These are phyloP conservation scores for Apantesis nais DNA, from an alignment of 2,888 invertebrate species.

Conservation along the genomic window DNA sequence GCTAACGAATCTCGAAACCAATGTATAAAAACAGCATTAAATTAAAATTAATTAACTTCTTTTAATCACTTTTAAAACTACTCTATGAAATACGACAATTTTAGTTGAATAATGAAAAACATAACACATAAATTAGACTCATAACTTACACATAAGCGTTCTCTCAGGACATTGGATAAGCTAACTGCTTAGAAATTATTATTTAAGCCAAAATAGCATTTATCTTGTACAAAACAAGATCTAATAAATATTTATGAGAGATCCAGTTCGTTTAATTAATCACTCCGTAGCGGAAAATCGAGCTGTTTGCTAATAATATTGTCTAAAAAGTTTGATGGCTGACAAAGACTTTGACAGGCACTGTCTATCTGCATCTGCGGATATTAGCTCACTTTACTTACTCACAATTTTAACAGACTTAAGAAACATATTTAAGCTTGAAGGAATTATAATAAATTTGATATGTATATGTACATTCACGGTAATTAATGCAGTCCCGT, in stretches of 20 bases:
- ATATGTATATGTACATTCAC: not conserved
- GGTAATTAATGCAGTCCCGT: not conserved
- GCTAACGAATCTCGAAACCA: too few species aligned
- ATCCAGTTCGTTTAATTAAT: constrained; percentile 73
- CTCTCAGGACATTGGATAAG: constrained; percentile 5
- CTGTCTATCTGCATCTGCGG: constrained; percentile 45
- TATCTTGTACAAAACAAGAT: constrained; percentile 26
- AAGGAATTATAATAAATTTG: not conserved
- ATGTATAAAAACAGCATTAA: too few species aligned
- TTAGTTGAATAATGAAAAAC: not conserved
- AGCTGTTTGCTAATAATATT: constrained; percentile 72
- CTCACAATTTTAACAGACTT: constrained; percentile 24
- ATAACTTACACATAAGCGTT: not conserved
- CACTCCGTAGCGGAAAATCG: constrained; percentile 76
- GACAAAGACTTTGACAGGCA: constrained; percentile 57
- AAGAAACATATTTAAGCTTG: not conserved
- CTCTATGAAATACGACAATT: not conserved
- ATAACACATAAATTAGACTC: not conserved
- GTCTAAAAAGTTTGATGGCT: constrained; percentile 66
- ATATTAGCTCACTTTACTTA: constrained; percentile 42
- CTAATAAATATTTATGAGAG: constrained; percentile 23
- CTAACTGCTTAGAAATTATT: not conserved
- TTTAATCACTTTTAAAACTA: not conserved
- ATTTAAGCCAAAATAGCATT: constrained; percentile 17
- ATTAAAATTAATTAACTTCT: not conserved